phyloP scores from a whole-genome alignment of 2,888 invertebrate genomes.

The Mimumesa dahlbomi region DNA sequence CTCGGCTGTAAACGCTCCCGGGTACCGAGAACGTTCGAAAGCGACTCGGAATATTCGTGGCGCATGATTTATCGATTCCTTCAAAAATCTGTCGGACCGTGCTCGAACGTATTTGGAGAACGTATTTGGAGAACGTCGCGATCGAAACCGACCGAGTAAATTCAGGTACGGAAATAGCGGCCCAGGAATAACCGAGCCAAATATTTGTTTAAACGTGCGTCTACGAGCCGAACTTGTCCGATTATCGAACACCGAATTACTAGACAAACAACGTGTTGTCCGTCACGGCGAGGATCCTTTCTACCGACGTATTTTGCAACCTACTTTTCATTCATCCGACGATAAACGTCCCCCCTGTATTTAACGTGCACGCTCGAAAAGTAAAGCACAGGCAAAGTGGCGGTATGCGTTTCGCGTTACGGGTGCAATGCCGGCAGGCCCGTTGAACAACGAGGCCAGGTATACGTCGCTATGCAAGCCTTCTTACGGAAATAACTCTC shows the following conservation, averaged over 20 bases:
- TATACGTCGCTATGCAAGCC: neutral
- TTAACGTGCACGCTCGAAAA: too few relatives aligned
- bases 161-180: neutral
- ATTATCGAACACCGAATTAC: neutral
- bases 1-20: slow-evolving; percentile 3
- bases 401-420: neutral
- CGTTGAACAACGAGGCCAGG: neutral
- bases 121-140: too few relatives aligned
- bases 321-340: too few relatives aligned
- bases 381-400: too few relatives aligned
- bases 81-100: too few relatives aligned
- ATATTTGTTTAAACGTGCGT: neutral
- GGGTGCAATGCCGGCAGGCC: neutral
- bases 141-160: neutral
- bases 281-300: too few relatives aligned
- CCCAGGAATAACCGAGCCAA: neutral
- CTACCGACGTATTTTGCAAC: too few relatives aligned
- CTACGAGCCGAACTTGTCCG: neutral
- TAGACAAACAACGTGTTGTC: too few relatives aligned
- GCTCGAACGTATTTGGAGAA: too few relatives aligned
- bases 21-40: neutral
- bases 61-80: too few relatives aligned
- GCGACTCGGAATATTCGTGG: too few relatives aligned
- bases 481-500: neutral
- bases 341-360: too few relatives aligned